Percentiles rank a stretch among this genome's conserved stretches.
Evolutionary conservation across 2,888 invertebrate genomes (phyloP).

Genomic region (Drosophila paramelanica): DNA sequence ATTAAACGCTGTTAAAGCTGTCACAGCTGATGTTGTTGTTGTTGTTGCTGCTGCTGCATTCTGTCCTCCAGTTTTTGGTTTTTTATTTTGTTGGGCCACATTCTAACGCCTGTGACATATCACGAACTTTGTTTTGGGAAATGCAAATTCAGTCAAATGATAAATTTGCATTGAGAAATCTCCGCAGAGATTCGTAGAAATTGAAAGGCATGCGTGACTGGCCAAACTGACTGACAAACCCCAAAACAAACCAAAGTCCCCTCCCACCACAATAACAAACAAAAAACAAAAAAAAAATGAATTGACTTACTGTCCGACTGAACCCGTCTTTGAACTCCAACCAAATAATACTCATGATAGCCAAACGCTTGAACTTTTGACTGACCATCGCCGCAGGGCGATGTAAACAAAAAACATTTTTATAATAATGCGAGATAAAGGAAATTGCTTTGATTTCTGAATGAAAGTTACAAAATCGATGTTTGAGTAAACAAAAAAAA

Average conservation of each 20-base stretch:
- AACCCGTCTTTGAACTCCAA: conserved; percentile 46
- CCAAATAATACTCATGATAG: conserved; percentile 31
- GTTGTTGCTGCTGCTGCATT: conserved; percentile 3
- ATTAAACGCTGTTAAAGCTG: conserved; percentile 38
- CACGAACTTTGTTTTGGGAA: conserved; percentile 68
- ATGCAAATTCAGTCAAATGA: conserved; percentile 68
- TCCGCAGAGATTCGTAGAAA: conserved; percentile 58
- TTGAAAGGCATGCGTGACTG: conserved; percentile 76
- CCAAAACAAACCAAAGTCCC: conserved; percentile 26
- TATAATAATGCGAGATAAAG: conserved; percentile 22
- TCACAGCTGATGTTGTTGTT: conserved; percentile 9
- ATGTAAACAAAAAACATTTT: conserved; percentile 44
- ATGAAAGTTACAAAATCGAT: conserved; percentile 32
- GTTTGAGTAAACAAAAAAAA: too few species aligned
- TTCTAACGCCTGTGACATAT: conserved; percentile 79
- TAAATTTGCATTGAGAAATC: conserved; percentile 76
- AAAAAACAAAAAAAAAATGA: conserved; percentile 3
- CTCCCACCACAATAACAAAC: background rate
- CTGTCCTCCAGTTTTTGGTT: background rate
- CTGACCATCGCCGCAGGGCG: conserved; percentile 37
- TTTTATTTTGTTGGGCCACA: conserved; percentile 43
- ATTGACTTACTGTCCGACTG: conserved; percentile 45
- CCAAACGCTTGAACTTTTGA: conserved; percentile 43
- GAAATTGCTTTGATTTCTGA: conserved; percentile 31
- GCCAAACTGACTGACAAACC: conserved; percentile 48